Evolutionary conservation across 2,797 vertebrate genomes (phyloP).

Genomic region (Philypnodon macrostomus): DNA sequence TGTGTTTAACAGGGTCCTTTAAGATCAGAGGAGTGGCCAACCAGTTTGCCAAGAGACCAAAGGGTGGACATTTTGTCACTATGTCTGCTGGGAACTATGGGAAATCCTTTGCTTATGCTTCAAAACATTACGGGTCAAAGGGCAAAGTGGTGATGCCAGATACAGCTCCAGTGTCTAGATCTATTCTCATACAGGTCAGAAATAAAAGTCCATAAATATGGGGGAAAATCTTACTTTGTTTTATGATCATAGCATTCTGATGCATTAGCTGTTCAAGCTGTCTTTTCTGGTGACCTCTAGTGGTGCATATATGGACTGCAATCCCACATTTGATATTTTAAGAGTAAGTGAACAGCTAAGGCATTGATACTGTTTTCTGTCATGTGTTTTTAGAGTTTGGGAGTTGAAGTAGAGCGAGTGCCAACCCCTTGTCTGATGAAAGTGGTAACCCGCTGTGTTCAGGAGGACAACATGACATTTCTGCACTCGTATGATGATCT

Average conservation of each 20-base stretch:
- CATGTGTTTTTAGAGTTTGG: slow-evolving; percentile 77
- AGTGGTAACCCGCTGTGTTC: slow-evolving; percentile 73
- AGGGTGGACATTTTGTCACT: slow-evolving; percentile 71
- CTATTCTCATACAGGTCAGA: slow-evolving; percentile 74
- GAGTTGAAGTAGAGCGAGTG: slow-evolving; percentile 74
- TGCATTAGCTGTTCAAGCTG: no score
- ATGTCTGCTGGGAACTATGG: slow-evolving; percentile 84
- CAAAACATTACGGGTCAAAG: slow-evolving; percentile 72
- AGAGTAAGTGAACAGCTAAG: no score
- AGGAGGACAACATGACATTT: slow-evolving; percentile 74
- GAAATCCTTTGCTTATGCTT: slow-evolving; percentile 79
- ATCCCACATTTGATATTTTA: no score
- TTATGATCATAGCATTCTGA: no score
- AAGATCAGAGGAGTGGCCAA: slow-evolving; percentile 82
- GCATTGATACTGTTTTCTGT: no score
- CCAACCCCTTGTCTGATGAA: slow-evolving; percentile 64
- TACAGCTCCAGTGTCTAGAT: slow-evolving; percentile 74
- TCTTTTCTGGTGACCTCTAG: no score
- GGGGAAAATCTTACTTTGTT: no score
- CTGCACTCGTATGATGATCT: slow-evolving; percentile 77
- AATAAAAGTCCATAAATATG: no score
- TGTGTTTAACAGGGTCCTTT: slow-evolving; percentile 72
- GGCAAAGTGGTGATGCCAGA: slow-evolving; percentile 82
- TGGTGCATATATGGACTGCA: no score
- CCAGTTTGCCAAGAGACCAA: slow-evolving; percentile 71